phyloP scores from a whole-genome alignment of 1,140 invertebrate species.

The Zophobas atratus region DNA sequence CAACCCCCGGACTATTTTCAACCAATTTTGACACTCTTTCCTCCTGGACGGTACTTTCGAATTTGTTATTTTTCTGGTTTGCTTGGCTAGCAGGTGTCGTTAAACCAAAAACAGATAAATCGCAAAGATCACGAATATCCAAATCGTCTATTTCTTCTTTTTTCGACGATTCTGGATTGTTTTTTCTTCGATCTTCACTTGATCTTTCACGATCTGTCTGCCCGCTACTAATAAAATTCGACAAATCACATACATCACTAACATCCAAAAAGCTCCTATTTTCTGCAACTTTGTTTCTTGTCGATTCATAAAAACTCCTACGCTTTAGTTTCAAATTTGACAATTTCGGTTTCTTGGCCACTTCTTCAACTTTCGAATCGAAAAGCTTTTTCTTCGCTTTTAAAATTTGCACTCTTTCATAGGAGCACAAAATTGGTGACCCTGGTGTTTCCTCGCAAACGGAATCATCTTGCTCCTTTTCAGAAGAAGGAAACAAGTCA shows the following conservation, averaged over 20 bases:
- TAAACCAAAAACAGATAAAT: conserved; percentile 51
- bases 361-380: conserved; percentile 26
- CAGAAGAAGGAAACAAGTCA: conserved; percentile 5
- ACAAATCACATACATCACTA: conserved; percentile 46
- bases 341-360: conserved; percentile 14
- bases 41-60: no score
- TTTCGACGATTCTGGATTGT: neutral
- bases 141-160: conserved; percentile 14
- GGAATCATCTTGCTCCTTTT: conserved; percentile 9
- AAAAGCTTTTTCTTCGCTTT: conserved; percentile 39
- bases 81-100: neutral
- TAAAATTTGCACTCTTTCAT: neutral
- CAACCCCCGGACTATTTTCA: neutral
- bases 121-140: conserved; percentile 45
- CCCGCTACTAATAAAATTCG: conserved; percentile 1
- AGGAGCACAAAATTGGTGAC: conserved; percentile 37
- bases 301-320: conserved; percentile 17
- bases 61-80: conserved; percentile 7
- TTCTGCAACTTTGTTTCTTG: conserved; percentile 10
- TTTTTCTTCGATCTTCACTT: neutral
- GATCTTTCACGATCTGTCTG: conserved; percentile 17
- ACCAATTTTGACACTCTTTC: neutral
- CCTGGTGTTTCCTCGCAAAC: neutral
- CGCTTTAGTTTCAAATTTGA: neutral
- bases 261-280: conserved; percentile 30